Evolutionary conservation across 92 coral and sea anemone species (phyloP), one percentile per base, ranked within the genome.

Genomic region (Phymanthus crucifer): DNA sequence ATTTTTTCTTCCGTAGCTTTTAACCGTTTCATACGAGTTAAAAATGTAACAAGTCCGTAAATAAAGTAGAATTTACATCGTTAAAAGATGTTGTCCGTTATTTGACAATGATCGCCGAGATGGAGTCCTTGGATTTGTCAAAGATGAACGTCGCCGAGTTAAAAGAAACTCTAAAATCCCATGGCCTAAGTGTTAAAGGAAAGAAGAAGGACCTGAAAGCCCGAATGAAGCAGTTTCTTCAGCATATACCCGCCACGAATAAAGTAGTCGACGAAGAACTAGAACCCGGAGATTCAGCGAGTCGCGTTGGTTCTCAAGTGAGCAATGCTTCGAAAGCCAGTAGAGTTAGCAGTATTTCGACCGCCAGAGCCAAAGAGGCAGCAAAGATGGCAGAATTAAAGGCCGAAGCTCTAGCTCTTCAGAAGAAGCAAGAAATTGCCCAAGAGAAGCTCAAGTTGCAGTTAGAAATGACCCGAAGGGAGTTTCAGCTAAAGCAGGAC

Each of bases 401-500:
- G 70, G 70, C 33, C 29, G 70, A 64, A 24, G 70, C 70, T 0
- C 9, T 64, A 10, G 1, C 70, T 24, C 33, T 64, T 6, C 1
- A 64, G 70, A 64, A 0, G 70, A 23, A 64, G 1, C 70, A 64
- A 0, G 70, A 23, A 23, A n/a, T 64, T 11, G 70, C 33, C 9
- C 70, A 64, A n/a, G 29, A 82, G 34, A 73, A 31, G 21, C 0
- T 64, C 9, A 23, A 61, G 32, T 29, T 61, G 33, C 70, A 64
- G 33, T 31, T n/a, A 64, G 70, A 64, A 64, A 1, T 18, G 70
- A 31, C 70, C 21, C 29, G 33, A 64, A 64, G 33, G 70, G 70
- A 75, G 66, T 82, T 82, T 18, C 80, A 70, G 61, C 40, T 61
- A 18, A 50, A 82, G 33, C 86, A 82, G 32, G 74, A 82, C 9